Evolutionary conservation across 2,113 vertebrate species (phyloP), one percentile per base, ranked within the genome.

Genomic region (Anhinga rufa): DNA sequence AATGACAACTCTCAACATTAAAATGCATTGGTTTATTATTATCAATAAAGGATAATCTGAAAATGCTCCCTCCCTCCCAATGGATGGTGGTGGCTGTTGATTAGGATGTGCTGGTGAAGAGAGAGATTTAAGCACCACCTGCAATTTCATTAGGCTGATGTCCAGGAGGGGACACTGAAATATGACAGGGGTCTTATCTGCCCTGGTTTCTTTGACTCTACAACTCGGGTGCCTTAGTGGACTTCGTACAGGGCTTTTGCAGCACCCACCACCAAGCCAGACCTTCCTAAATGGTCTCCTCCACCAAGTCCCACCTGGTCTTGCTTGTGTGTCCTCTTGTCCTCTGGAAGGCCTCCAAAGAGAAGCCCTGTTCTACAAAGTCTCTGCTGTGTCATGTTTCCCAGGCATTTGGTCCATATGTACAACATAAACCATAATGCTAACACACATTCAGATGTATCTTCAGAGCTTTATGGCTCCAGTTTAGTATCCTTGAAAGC

Each of bases 311-410:
- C 34, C 2, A 2, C 32, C 18, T 44, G 40, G 28, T 11, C 36
- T 94, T 2, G 0, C 14, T 66, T 7, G 0, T 5, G 4, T 12
- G 4, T 69, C 57, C 9, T 71, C 52, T 72, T 6, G 1, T 29
- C 14, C 48, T 78, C 49, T n/a, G 14, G 4, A 62, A 82, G 29
- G 14, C 12, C 38, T 58, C 49, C 55, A 44, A 11, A 49, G 31
- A 58, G 32, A 66, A 4, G 2, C 16, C 0, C 0, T 22, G 17
- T 42, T 82, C 70, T 82, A 31, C 55, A 31, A 74, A 38, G 51
- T 57, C 66, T 66, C 29, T 1, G 0, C 4, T 17, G 51, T 52
- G 26, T 6, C n/a, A 13, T 4, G 3, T 51, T 82, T 58, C 65
- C 36, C 20, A n/a, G 49, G 42, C 4, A 1, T 57, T 38, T 61